Evolutionary conservation across 2,113 vertebrate genomes (phyloP).

Genomic region (Xyliphius kryptos): DNA sequence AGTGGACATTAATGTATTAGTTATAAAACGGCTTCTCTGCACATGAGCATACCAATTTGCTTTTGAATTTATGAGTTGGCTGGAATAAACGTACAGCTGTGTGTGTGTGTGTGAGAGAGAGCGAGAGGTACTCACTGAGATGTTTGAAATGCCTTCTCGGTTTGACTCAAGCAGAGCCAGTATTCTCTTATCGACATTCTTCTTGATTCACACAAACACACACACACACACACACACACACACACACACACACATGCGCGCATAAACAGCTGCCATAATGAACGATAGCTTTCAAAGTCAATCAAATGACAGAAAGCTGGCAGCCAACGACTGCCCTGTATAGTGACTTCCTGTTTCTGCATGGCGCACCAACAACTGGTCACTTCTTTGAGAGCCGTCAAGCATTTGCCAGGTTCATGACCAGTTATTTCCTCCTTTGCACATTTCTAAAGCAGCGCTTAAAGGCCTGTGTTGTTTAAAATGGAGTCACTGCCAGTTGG

Average conservation of each 20-base stretch:
- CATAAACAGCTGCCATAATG: slow-evolving; percentile 26
- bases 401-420: slow-evolving; percentile 8
- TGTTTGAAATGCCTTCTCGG: slow-evolving; percentile 24
- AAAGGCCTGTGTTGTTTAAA: slow-evolving; percentile 16
- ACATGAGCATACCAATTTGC: slow-evolving; percentile 6
- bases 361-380: slow-evolving; percentile 13
- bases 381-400: slow-evolving; percentile 19
- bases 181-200: slow-evolving; percentile 36
- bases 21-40: not conserved
- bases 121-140: slow-evolving; percentile 29
- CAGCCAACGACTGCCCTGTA: not conserved
- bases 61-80: slow-evolving; percentile 25
- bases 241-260: slow-evolving; percentile 12
- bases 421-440: not conserved
- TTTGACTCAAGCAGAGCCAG: slow-evolving; percentile 23
- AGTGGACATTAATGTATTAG: slow-evolving; percentile 7
- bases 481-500: slow-evolving; percentile 1
- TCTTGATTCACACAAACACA: slow-evolving; percentile 8
- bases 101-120: not conserved
- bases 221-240: slow-evolving; percentile 6
- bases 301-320: slow-evolving; percentile 34
- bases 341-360: slow-evolving; percentile 30
- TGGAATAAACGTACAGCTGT: slow-evolving; percentile 11
- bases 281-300: slow-evolving; percentile 37
- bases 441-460: slow-evolving; percentile 10